Conservation (phyloP, 2,113 vertebrate species). For the Anhinga rufa region DNA sequence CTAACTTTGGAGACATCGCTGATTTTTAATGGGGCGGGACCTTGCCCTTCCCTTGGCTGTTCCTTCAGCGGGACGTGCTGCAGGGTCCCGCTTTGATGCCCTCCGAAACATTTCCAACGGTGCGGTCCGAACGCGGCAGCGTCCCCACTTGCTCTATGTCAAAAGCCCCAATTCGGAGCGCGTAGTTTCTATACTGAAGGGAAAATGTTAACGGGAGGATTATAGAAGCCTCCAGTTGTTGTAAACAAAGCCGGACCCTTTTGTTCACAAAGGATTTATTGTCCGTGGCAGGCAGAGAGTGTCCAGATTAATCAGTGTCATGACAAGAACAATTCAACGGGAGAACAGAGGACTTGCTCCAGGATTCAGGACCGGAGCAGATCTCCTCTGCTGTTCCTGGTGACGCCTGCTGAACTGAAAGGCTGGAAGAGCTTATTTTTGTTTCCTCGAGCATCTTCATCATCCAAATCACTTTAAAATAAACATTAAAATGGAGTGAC, state of each 20-base stretch:
- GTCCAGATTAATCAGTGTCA: conserved; percentile 60
- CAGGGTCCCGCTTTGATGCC: background rate
- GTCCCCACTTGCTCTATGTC: background rate
- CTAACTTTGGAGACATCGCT: background rate
- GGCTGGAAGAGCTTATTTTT: background rate
- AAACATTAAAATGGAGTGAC: background rate
- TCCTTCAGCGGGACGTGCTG: background rate
- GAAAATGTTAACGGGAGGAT: conserved; percentile 42
- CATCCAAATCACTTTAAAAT: background rate
- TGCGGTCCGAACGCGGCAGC: background rate
- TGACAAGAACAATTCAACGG: conserved; percentile 28
- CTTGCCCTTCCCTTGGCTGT: background rate
- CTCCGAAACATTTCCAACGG: background rate
- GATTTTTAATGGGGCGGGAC: background rate
- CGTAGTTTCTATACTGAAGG: background rate
- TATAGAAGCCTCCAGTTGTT: conserved; percentile 53
- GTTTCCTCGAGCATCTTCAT: background rate
- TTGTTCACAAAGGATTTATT: conserved; percentile 61
- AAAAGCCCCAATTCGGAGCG: background rate
- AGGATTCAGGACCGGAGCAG: background rate
- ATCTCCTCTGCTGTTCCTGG: background rate
- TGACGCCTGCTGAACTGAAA: background rate
- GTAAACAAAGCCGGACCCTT: conserved; percentile 51
- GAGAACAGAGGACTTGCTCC: background rate
- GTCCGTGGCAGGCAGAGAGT: conserved; percentile 36